Conservation (phyloP, 2,797 vertebrate species). For the Cuculus canorus region DNA sequence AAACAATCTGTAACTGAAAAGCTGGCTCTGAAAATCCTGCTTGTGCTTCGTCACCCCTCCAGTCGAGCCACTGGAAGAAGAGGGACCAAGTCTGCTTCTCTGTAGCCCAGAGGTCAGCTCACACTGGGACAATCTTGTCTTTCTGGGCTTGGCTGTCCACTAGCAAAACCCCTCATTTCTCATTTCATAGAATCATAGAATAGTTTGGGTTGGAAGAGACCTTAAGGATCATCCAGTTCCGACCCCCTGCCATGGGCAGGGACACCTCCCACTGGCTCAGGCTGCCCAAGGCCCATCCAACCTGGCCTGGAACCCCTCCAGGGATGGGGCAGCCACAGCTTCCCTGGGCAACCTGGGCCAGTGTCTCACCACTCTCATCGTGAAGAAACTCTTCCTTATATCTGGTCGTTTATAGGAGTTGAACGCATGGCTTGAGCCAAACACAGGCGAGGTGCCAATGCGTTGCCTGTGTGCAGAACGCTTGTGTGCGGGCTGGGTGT, state of each 20-base stretch:
- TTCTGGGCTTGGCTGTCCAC: not conserved
- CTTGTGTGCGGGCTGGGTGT: not conserved
- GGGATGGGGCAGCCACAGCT: no score
- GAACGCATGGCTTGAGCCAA: not conserved
- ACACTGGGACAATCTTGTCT: no score
- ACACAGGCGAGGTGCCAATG: rapidly evolving
- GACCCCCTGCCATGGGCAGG: no score
- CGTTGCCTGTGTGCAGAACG: not conserved
- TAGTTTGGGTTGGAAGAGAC: no score
- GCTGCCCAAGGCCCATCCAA: no score
- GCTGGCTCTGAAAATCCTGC: not conserved
- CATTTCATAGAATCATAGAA: no score
- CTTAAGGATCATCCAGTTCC: no score
- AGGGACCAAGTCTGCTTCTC: not conserved
- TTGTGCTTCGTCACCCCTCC: not conserved
- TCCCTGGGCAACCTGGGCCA: no score
- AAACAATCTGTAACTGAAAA: not conserved
- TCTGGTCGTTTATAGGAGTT: rapidly evolving
- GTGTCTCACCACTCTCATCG: no score
- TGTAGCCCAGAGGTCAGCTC: not conserved
- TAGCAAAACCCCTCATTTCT: not conserved
- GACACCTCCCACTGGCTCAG: no score
- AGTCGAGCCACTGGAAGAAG: not conserved
- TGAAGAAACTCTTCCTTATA: no score
- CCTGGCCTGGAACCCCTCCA: no score